Evolutionary conservation across 2,113 vertebrate genomes (phyloP).

Genomic region (Clarias batrachus): DNA sequence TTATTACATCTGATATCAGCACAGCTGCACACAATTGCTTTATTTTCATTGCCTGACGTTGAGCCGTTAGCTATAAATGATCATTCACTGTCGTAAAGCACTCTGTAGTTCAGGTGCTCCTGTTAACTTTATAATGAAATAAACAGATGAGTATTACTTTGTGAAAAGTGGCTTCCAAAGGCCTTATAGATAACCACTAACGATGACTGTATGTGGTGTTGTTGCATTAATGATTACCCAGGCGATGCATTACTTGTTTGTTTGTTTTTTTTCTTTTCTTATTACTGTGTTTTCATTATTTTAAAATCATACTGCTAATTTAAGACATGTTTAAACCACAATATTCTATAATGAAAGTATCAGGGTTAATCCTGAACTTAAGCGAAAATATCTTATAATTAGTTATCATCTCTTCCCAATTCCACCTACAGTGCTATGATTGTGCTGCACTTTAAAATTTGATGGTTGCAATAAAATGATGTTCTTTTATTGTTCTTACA

Average conservation of each 20-base stretch:
- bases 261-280: not conserved
- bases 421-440: not conserved
- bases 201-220: not conserved
- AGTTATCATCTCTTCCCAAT: not conserved
- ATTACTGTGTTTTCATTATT: not conserved
- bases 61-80: slow-evolving; percentile 45
- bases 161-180: slow-evolving; percentile 7
- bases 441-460: not conserved
- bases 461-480: not conserved
- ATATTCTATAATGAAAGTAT: not conserved
- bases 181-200: not conserved
- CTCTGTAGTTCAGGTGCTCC: slow-evolving; percentile 43
- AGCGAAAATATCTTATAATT: not conserved
- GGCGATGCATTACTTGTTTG: not conserved
- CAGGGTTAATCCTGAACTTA: not conserved
- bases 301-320: not conserved
- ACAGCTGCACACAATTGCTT: slow-evolving; percentile 52
- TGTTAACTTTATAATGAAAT: slow-evolving; percentile 41
- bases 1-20: slow-evolving; percentile 50
- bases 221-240: not conserved
- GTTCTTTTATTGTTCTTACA: too few relatives aligned
- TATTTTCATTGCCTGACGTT: slow-evolving; percentile 44
- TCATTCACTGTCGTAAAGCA: slow-evolving; percentile 49
- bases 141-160: slow-evolving; percentile 43
- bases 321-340: not conserved